Evolutionary conservation across 2,888 invertebrate species (phyloP).

Genomic region (Caenorhabditis sp.): DNA sequence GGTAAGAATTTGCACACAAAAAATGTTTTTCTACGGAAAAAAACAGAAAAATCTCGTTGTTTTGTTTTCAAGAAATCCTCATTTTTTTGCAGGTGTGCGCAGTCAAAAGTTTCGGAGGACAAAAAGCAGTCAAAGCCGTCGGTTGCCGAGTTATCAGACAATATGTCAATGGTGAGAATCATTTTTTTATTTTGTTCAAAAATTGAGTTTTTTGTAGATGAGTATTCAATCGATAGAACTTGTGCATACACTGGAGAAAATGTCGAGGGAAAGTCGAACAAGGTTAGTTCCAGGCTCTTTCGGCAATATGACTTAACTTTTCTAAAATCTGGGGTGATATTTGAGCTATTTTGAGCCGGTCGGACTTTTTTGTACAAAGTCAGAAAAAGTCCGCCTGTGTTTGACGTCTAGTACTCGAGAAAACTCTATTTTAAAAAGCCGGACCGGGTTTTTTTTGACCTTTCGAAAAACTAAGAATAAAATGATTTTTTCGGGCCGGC

Average conservation of each 20-base stretch:
- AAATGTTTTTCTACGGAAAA: not conserved
- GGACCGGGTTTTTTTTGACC: too few species aligned
- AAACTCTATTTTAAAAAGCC: too few species aligned
- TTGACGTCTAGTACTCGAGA: too few species aligned
- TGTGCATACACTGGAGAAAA: slow-evolving; percentile 59
- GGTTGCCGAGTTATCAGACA: slow-evolving; percentile 48
- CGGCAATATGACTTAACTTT: not conserved
- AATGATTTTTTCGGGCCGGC: too few species aligned
- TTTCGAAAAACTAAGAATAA: too few species aligned
- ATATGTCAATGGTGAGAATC: slow-evolving; percentile 36
- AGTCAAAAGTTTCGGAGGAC: slow-evolving; percentile 38
- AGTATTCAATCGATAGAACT: slow-evolving; percentile 49
- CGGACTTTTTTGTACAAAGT: not conserved
- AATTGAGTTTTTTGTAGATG: slow-evolving; percentile 35
- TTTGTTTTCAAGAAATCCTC: not conserved
- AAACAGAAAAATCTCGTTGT: slow-evolving; percentile 1
- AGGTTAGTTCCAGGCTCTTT: slow-evolving; percentile 33
- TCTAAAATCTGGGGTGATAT: not conserved
- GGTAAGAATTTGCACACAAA: slow-evolving; percentile 13
- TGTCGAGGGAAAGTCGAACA: slow-evolving; percentile 44
- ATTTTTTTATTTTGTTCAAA: not conserved
- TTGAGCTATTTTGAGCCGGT: not conserved
- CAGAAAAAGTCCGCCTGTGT: not conserved
- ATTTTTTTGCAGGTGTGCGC: slow-evolving; percentile 37
- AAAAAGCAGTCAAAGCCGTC: slow-evolving; percentile 40